Base-by-base conservation (phyloP, 1,140 invertebrate genomes). In the Acyrthosiphon pisum region DNA sequence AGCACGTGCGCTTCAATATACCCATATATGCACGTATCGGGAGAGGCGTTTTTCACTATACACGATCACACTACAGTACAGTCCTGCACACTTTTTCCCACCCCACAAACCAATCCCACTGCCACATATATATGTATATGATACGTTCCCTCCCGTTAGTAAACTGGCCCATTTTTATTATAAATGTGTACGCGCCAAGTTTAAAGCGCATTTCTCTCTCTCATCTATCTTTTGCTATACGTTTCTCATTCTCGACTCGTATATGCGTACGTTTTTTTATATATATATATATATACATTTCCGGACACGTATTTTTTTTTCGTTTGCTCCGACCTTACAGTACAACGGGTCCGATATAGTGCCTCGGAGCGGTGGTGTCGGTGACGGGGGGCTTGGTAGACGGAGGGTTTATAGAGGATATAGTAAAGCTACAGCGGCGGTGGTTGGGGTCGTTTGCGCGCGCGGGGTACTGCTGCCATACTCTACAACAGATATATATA, bases 251-350 rank as follows among this genome's bases (percentile, higher is more conserved):
- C 87, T 89, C 48, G n/a, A 89, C 88, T 56, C 88, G 48, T 56
- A 56, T 89, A 89, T 35, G 37, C 88, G 35, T 50, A 53, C 53
- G 53, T 89, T 56, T 56, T 89, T 89, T 89, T 89, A 37, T 89
- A 41, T 41, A n/a, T 86, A 14, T 84, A 81, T 81, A 30, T 89
- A 89, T 89, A 89, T 26, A 89, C 50, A 23, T 89, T 89, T 89
- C 88, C 50, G 88, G 88, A 89, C 88, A 89, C 88, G 88, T 89
- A 89, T 56, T 89, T 89, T 56, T 46, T 84, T 88, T 88, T 88
- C 86, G 88, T 89, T 89, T 35, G 48, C 50, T 56, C 37, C 88
- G 88, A 89, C 88, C 88, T 53, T 89, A 56, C 50, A 53, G 50
- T 89, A 89, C 48, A 89, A 41, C 88, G 88, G 35, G 48, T 89